Evolutionary conservation across 1,140 invertebrate species (phyloP).

Genomic region (Drosophila mojavensis): DNA sequence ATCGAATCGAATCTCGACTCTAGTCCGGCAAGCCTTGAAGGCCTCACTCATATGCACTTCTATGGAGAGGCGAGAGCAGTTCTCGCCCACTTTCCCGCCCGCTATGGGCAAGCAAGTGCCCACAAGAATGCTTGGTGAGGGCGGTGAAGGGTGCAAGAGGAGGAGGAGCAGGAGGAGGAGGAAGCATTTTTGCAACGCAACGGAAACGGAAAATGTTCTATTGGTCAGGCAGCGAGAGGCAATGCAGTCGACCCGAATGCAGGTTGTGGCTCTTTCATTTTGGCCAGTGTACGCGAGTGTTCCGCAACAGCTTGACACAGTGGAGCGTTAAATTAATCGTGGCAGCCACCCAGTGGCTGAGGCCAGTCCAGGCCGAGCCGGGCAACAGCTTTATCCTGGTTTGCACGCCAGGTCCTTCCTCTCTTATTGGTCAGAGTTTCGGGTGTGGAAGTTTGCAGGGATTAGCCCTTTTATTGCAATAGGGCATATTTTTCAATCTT

Average conservation of each 20-base stretch:
- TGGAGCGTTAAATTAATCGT: slow-evolving; percentile 81
- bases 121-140: slow-evolving; percentile 8
- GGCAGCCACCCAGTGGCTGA: slow-evolving; percentile 37
- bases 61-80: slow-evolving; percentile 28
- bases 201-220: slow-evolving; percentile 73
- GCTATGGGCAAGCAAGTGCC: slow-evolving; percentile 26
- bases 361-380: background rate
- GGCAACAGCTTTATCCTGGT: background rate
- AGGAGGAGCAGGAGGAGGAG: background rate
- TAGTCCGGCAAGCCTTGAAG: background rate
- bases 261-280: slow-evolving; percentile 29
- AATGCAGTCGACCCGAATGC: slow-evolving; percentile 24
- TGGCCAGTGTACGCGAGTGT: slow-evolving; percentile 37
- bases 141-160: no score
- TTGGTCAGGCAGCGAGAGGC: slow-evolving; percentile 53
- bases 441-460: slow-evolving; percentile 26
- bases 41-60: slow-evolving; percentile 15
- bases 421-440: slow-evolving; percentile 18
- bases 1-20: background rate
- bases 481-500: slow-evolving; percentile 1
- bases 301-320: slow-evolving; percentile 67
- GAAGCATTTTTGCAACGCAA: slow-evolving; percentile 60
- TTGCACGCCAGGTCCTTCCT: slow-evolving; percentile 34
- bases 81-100: slow-evolving; percentile 30
- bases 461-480: slow-evolving; percentile 43